Evolutionary conservation across 2,888 invertebrate genomes (phyloP).

Genomic region (Troides aeacus): DNA sequence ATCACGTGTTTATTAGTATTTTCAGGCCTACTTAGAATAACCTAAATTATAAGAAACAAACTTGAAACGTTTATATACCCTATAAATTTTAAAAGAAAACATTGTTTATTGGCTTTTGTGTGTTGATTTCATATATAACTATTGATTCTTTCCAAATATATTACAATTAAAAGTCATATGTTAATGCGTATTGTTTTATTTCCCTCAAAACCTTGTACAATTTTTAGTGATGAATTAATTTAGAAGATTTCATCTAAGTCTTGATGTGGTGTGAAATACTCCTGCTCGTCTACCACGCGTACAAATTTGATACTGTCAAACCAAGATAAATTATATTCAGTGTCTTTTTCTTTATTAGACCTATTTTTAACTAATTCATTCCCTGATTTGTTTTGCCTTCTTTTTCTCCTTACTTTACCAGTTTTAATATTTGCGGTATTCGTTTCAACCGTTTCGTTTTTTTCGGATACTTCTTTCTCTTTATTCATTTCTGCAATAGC

Average conservation of each 20-base stretch:
- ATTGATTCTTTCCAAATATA: neutral
- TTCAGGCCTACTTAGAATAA: neutral
- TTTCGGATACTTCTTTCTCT: neutral
- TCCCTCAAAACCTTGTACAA: neutral
- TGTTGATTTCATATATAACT: neutral
- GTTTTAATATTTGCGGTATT: neutral
- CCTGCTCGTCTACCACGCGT: constrained; percentile 12
- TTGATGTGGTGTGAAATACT: constrained; percentile 5
- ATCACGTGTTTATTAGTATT: neutral
- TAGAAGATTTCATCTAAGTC: neutral
- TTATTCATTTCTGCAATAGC: neutral
- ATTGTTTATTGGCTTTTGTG: neutral
- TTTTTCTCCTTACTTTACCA: neutral
- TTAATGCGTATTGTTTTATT: neutral
- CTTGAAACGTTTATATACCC: neutral
- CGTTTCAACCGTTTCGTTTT: neutral
- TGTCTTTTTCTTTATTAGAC: neutral
- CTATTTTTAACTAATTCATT: neutral
- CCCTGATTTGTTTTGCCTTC: neutral
- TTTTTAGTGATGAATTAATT: neutral
- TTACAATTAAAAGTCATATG: neutral
- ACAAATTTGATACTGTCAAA: constrained; percentile 24
- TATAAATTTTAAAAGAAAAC: neutral
- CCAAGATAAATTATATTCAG: constrained; percentile 18
- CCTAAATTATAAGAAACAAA: neutral